A percentile compares a stretch with the other conserved stretches of the same genome.
These are phyloP conservation scores for Anomalospiza imberbis DNA, from an alignment of 2,797 vertebrate genomes.

Conservation along the genomic window DNA sequence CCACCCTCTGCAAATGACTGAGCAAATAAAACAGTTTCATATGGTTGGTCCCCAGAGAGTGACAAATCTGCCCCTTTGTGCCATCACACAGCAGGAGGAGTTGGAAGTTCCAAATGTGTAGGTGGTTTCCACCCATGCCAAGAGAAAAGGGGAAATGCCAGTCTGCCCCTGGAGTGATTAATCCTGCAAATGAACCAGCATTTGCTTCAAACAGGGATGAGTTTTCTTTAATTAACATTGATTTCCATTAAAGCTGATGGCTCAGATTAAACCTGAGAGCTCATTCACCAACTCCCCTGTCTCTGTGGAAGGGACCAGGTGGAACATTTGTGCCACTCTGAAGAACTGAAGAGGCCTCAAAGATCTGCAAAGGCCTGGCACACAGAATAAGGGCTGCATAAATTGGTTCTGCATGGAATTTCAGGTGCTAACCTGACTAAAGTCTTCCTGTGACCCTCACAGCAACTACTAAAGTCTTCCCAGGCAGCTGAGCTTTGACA, in stretches of 20 bases:
- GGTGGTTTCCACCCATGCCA: conserved; percentile 2
- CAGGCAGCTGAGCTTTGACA: neutral
- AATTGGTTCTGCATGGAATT: neutral
- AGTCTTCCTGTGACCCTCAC: neutral
- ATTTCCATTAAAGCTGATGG: neutral
- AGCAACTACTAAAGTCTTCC: neutral
- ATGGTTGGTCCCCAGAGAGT: neutral
- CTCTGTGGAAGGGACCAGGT: neutral
- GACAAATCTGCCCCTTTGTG: neutral
- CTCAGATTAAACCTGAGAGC: neutral
- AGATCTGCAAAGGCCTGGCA: neutral
- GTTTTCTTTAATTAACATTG: conserved; percentile 5
- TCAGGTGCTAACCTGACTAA: neutral
- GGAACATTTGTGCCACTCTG: neutral
- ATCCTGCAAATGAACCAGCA: neutral
- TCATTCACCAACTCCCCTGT: neutral
- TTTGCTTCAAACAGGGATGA: neutral
- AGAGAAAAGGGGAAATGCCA: conserved; percentile 31
- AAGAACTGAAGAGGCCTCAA: neutral
- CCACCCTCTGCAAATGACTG: neutral
- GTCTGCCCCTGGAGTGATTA: conserved; percentile 4
- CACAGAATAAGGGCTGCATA: neutral
- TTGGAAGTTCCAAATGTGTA: neutral
- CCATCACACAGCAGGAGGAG: neutral
- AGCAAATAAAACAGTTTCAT: neutral